Evolutionary conservation across 2,113 vertebrate genomes (phyloP).

Genomic region (Tyrannus savana): DNA sequence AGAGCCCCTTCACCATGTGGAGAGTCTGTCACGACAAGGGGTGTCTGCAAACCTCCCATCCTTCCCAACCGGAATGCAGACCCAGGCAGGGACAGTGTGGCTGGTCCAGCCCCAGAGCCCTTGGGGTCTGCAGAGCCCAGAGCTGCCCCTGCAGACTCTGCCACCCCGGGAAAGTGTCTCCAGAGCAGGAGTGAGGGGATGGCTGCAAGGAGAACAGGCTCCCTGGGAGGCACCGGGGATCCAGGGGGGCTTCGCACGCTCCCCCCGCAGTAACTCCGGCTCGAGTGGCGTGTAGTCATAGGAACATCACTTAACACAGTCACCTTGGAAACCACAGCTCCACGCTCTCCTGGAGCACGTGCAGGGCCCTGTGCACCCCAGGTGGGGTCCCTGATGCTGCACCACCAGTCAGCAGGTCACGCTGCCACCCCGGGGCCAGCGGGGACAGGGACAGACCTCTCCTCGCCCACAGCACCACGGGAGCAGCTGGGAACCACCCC

Average conservation of each 20-base stretch:
- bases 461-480: fast-evolving
- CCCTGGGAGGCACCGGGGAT: neutral
- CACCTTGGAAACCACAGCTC: conserved; percentile 36
- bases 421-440: fast-evolving
- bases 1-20: neutral
- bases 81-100: neutral
- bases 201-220: neutral
- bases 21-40: neutral
- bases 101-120: neutral
- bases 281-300: neutral
- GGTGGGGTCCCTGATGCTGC: neutral
- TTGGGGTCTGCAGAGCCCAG: neutral
- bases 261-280: neutral
- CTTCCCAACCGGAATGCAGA: neutral
- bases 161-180: fast-evolving
- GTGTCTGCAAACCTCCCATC: neutral
- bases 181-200: neutral
- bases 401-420: neutral
- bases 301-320: conserved; percentile 31
- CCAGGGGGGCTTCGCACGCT: neutral
- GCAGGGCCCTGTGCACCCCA: neutral
- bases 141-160: neutral
- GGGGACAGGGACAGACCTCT: neutral
- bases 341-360: neutral
- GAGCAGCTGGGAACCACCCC: neutral